Base-by-base conservation (phyloP, 2,797 vertebrate species). In the Apodemus agrarius region DNA sequence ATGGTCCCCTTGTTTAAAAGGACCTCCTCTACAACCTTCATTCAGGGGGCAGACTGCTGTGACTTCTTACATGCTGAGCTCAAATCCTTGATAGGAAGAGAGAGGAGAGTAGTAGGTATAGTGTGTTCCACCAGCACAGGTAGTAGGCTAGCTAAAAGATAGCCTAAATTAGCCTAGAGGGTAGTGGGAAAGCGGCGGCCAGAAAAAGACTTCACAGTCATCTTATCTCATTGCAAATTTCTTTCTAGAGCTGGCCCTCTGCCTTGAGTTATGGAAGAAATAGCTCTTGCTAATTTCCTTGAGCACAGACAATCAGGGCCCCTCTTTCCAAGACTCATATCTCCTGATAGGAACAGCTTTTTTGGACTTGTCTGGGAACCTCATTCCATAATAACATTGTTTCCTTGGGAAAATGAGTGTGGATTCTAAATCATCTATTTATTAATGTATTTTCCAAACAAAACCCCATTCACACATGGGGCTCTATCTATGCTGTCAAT, bases 341-440 rank as follows among this genome's bases (percentile, higher is more conserved):
- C 87, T 96, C 65, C 92, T 69, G 93, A 94, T n/a, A 97, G 91
- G 59, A 82, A 95, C 86, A 80, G 95, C 67, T 94, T 91, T 95
- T 90, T 88, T 61, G 89, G 75, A 89, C 52, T 40, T 31, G 89
- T 91, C 91, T 97, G 96, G 96, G 90, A 98, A 94, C 54, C 40
- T 92, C 52, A 82, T 75, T 57, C 40, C 46, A 95, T 89, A 74
- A 96, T 76, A 86, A 97, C 90, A 94, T 37, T 5, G 83, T 93
- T 95, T 97, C 95, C 95, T 89, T 96, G 96, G 96, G 96, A 97
- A 98, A 97, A 88, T 80, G 76, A 95, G 61, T 78, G 63, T 31
- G 49, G 94, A 84, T 94, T 97, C 90, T 93, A 97, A 97, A 95
- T 93, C 93, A 97, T 97, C 80, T 79, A 43, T 86, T 97, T 84